Conservation (phyloP, 2,113 vertebrate species). For the Chauna torquata region DNA sequence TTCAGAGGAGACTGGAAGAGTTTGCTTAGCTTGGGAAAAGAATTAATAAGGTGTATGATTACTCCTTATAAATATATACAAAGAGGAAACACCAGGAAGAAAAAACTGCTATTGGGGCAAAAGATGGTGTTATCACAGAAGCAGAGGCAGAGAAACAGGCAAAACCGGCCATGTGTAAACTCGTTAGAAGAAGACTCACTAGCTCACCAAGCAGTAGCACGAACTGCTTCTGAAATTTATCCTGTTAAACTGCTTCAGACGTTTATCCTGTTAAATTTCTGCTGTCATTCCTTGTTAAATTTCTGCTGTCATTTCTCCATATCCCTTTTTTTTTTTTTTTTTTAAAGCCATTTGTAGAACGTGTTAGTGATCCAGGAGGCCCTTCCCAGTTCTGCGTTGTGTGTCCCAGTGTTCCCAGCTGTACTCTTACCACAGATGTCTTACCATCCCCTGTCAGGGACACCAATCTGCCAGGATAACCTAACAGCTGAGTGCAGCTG, state of each 20-base stretch:
- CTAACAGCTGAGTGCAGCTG: background rate
- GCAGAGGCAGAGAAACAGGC: background rate
- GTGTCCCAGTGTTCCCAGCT: background rate
- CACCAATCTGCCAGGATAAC: background rate
- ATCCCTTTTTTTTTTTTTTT: background rate
- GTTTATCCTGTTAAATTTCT: background rate
- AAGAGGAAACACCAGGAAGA: background rate
- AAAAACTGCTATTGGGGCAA: background rate
- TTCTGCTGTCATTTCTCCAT: background rate
- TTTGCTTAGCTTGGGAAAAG: background rate
- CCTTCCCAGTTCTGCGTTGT: background rate
- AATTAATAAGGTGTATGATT: background rate
- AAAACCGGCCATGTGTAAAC: background rate
- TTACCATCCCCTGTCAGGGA: background rate
- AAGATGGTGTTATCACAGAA: background rate
- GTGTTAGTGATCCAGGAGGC: background rate
- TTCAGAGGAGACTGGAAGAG: background rate
- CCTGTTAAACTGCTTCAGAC: background rate
- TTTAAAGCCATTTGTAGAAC: background rate
- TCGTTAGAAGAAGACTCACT: background rate
- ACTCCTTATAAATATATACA: background rate
- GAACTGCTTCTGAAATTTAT: background rate
- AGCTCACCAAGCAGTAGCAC: background rate
- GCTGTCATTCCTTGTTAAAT: background rate
- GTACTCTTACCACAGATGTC: fast-evolving